phyloP scores from a whole-genome alignment of 2,888 invertebrate genomes.

The Dynastes tityus region DNA sequence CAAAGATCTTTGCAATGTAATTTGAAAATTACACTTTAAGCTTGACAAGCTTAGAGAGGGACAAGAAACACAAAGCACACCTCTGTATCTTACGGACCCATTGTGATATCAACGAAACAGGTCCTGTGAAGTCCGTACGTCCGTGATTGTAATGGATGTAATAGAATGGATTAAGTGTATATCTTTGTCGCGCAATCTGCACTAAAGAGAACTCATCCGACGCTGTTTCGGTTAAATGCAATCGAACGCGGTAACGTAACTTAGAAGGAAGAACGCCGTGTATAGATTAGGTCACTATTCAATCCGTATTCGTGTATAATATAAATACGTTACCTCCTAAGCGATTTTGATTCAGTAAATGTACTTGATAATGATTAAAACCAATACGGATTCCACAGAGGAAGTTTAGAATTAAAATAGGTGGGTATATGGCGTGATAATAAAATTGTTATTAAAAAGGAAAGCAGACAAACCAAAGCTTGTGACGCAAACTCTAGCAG shows the following conservation, averaged over 20 bases:
- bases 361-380: no score
- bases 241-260: neutral
- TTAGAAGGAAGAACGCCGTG: neutral
- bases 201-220: conserved; percentile 36
- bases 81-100: conserved; percentile 44
- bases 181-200: conserved; percentile 46
- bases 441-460: no score
- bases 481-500: neutral
- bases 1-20: conserved; percentile 24
- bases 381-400: no score
- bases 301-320: neutral
- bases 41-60: conserved; percentile 44
- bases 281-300: conserved; percentile 2
- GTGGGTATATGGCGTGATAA: no score
- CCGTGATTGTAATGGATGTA: conserved; percentile 51
- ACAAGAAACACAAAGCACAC: conserved; percentile 48
- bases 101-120: conserved; percentile 27
- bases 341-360: neutral
- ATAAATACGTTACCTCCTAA: neutral
- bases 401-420: no score
- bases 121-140: conserved; percentile 38
- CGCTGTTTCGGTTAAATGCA: conserved; percentile 24
- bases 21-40: conserved; percentile 46
- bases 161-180: conserved; percentile 51
- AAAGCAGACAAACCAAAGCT: neutral